A percentile compares a stretch with the other conserved stretches of the same genome.
Evolutionary conservation across 2,888 invertebrate species (phyloP).

Genomic region (Xestia sexstrigata): DNA sequence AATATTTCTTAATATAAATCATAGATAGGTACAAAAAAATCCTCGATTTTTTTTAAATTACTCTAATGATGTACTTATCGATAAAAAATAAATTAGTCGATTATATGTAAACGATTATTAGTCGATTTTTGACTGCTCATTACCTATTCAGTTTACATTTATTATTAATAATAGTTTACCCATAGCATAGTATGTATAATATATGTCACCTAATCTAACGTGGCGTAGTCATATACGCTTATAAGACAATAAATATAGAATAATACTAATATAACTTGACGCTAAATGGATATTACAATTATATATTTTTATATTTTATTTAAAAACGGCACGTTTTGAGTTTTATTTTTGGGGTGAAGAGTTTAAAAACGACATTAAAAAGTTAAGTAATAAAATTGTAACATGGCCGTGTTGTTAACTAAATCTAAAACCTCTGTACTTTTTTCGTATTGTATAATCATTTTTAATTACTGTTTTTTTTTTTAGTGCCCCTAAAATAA

Average conservation of each 20-base stretch:
- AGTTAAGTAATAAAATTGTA: constrained; percentile 23
- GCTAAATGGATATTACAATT: constrained; percentile 82
- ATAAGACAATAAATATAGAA: constrained; percentile 71
- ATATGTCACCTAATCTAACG: constrained; percentile 62
- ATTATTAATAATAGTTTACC: constrained; percentile 58
- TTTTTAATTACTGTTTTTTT: constrained; percentile 50
- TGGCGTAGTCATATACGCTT: constrained; percentile 63
- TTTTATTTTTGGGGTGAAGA: constrained; percentile 46
- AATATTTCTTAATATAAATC: constrained; percentile 32
- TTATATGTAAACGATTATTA: constrained; percentile 64
- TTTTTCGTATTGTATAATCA: constrained; percentile 48
- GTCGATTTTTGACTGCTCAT: constrained; percentile 66
- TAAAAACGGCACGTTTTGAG: constrained; percentile 56
- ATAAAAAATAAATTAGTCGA: constrained; percentile 65
- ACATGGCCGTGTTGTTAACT: constrained; percentile 29
- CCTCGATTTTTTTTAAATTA: constrained; percentile 49
- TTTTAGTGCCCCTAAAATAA: constrained; percentile 55
- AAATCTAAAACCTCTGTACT: constrained; percentile 53
- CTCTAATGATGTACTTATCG: constrained; percentile 65
- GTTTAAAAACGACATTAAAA: constrained; percentile 22
- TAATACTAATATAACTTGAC: constrained; percentile 76
- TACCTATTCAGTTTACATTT: constrained; percentile 64
- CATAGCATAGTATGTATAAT: constrained; percentile 65
- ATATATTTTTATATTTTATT: constrained; percentile 69
- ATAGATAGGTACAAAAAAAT: constrained; percentile 48